Evolutionary conservation across 2,888 invertebrate species (phyloP), one percentile per base, ranked within the genome.

Genomic region (Melolontha melolontha): DNA sequence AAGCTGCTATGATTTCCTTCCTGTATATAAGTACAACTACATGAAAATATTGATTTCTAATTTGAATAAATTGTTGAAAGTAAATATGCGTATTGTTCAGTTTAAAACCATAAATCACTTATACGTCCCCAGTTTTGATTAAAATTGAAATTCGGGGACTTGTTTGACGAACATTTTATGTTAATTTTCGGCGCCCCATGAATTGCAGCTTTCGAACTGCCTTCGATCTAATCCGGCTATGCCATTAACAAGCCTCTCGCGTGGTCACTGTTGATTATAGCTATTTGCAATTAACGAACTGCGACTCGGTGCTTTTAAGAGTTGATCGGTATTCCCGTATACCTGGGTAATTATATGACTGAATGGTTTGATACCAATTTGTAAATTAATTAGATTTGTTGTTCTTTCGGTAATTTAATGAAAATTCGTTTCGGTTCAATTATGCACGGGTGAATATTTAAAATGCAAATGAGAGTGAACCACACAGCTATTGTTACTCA

Each of bases 241-340:
- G 22, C 41, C 55, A 55, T 57, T 57, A 57, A 57, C 57, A 44
- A 42, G 44, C 42, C 66, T 49, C 49, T 66, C 54, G 40, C 29
- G 44, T 39, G 49, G 66, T 55, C 39, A 29, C 34, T 57, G 66
- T 49, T 66, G 66, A 66, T 66, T 66, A 55, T 55, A 16, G 16
- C 39, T 55, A 55, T 55, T 49, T 47, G 66, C 39, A 66, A 66
- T 66, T 66, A 66, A 57, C 57, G 44, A 44, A 42, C 12, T 29
- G 8, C 10, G 27, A 6, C 14, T 29, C 11, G 14, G 17, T 8
- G 44, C 22, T 22, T 47, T 47, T 27, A 51, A 51, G 51, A 50
- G 40, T n/a, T 10, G 17, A 14, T 11, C 5, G 27, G 17, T 7
- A 6, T 39, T n/a, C 16, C 22, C 12, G 10, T 12, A 27, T 42